Conservation (phyloP, 2,113 vertebrate species). For the Microcebus ravelobensis region DNA sequence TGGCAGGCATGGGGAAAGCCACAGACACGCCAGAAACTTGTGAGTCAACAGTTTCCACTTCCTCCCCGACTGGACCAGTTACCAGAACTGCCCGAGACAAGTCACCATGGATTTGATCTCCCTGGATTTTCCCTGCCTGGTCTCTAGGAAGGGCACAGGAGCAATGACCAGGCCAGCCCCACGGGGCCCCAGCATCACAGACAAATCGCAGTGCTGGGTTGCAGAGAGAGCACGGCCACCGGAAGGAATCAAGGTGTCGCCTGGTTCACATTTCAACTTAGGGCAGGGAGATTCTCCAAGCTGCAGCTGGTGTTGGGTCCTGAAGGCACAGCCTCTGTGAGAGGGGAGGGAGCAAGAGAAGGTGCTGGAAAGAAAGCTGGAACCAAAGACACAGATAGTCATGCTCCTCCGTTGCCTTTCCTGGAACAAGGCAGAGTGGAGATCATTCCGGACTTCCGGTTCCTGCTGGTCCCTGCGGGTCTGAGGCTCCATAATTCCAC, state of each 20-base stretch:
- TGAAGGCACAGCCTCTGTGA: fast-evolving
- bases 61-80: background rate
- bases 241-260: background rate
- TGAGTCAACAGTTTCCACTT: slow-evolving; percentile 1
- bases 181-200: fast-evolving
- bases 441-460: fast-evolving
- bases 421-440: background rate
- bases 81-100: background rate
- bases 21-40: background rate
- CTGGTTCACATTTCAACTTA: fast-evolving
- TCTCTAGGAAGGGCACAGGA: background rate
- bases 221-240: fast-evolving
- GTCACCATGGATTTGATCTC: background rate
- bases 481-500: background rate
- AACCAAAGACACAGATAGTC: no score
- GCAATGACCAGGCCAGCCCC: fast-evolving
- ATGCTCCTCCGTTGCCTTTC: fast-evolving
- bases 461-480: fast-evolving
- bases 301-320: fast-evolving
- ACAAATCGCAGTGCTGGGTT: fast-evolving
- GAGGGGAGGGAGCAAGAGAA: background rate
- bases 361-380: background rate
- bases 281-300: background rate
- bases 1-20: background rate
- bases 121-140: slow-evolving; percentile 28